Base-by-base conservation (phyloP, 2,888 invertebrate species). In the Hyles lineata region DNA sequence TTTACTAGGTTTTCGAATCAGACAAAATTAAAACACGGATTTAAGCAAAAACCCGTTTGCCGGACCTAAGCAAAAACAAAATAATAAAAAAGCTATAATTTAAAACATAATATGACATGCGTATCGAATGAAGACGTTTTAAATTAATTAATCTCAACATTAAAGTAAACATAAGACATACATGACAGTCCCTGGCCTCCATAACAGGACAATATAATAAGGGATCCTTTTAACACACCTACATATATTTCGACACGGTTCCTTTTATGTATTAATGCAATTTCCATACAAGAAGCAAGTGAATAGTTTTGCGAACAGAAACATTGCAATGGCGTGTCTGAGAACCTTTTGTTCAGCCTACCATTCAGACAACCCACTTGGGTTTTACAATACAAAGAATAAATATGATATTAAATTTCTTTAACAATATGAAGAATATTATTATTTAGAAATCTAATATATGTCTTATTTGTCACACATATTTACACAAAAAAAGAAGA, bases 251-350 rank as follows among this genome's bases (percentile, higher is more conserved):
- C 43, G 50, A 67, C 67, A 67, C 50, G 67, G 67, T 50, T 50
- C 23, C 67, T 50, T 67, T 32, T 62, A 32, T n/a, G 4, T 17
- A 17, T 4, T 21, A 67, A 11, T 6, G 43, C 43, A 17, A 67
- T 67, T 67, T 67, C 23, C 67, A 67, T 63, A 21, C 43, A 50
- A 50, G 67, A 35, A 63, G 7, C 43, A 25, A 21, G 15, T 71
- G 43, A 60, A 71, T 60, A 60, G 59, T 23, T 35, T 73, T 75
- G 70, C 73, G 29, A 63, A 73, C 70, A 71, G 69, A 59, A 73
- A 77, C 77, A 78, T 21, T 67, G 50, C 69, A 74, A 73, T 77
- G 73, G 76, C 74, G 76, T 76, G 76, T 73, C 74, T 61, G 58
- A 21, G 11, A 35, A 6, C n/a, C 61, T 70, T 71, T 76, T 73